Evolutionary conservation across 2,797 vertebrate species (phyloP), one percentile per base, ranked within the genome.

Genomic region (Silurus lanzhouensis): DNA sequence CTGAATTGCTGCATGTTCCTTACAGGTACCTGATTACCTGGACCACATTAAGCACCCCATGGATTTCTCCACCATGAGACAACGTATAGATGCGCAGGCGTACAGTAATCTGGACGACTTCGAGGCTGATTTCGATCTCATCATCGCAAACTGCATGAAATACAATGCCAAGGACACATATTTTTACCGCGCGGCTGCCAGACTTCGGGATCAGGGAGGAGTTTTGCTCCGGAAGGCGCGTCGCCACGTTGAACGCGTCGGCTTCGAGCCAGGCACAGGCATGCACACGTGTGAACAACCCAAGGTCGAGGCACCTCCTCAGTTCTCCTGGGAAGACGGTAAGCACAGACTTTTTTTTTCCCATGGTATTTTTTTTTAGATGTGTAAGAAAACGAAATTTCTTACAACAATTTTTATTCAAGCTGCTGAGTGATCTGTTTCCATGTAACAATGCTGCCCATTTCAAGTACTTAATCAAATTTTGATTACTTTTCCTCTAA

Each of bases 241-340:
- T 64, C 93, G 96, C 1, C 96, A 99, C 31, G 95, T 94, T 72
- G 97, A 97, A 90, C 94, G 93, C 78, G 96, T 98, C 0, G 98
- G 98, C 87, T 98, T 96, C 6, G 97, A 99, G 91, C 86, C 90
- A 38, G 95, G 96, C 89, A 97, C 96, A 22, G 97, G 97, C 90
- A 96, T 96, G 96, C 98, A 98, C 91, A 94, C 98, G 87, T 15
- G 94, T 0, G 96, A 98, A 87, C 93, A 95, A 85, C 98, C 98
- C 0, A 96, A 96, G 76, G 91, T 94, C 57, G 96, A 96, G 91
- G 90, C 94, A 7, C 89, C 93, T 0, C 91, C 93, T 63, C 92
- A 96, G n/a, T 99, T 99, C 93, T 97, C 97, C 55, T 99, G 98
- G 98, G 97, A 98, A 87, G 97, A 98, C 2, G 98, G 98, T 99